phyloP scores from a whole-genome alignment of 2,888 invertebrate species.

The Fragum whitleyi region DNA sequence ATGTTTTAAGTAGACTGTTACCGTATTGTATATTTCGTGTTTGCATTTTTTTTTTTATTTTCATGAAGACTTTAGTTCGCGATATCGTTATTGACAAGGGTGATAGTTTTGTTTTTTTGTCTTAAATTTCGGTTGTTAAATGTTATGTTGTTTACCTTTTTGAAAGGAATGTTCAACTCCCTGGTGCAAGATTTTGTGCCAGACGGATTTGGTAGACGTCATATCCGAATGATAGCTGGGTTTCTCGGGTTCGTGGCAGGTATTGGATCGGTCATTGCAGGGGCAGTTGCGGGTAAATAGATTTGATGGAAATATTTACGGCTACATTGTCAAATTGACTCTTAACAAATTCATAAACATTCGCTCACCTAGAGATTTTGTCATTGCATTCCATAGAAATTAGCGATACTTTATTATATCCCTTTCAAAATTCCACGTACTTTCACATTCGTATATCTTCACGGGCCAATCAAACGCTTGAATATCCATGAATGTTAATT shows the following conservation, averaged over 20 bases:
- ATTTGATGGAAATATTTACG: background rate
- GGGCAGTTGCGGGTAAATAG: background rate
- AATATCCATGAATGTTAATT: too few relatives aligned
- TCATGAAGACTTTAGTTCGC: too few relatives aligned
- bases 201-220: conserved; percentile 24
- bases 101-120: too few relatives aligned
- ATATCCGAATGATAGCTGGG: conserved; percentile 26
- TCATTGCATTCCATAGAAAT: background rate
- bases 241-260: conserved; percentile 21
- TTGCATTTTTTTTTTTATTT: too few relatives aligned
- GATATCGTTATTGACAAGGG: too few relatives aligned
- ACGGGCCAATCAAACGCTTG: too few relatives aligned
- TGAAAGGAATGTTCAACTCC: conserved; percentile 6
- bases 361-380: background rate
- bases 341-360: background rate
- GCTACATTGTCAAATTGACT: background rate
- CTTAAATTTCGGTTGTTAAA: too few relatives aligned
- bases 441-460: too few relatives aligned
- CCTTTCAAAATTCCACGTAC: too few relatives aligned
- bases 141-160: background rate
- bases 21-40: too few relatives aligned
- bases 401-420: too few relatives aligned
- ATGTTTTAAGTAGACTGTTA: too few relatives aligned
- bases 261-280: conserved; percentile 1
- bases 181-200: conserved; percentile 22